Evolutionary conservation across 2,113 vertebrate genomes (phyloP).

Genomic region (Acanthochromis polyacanthus): DNA sequence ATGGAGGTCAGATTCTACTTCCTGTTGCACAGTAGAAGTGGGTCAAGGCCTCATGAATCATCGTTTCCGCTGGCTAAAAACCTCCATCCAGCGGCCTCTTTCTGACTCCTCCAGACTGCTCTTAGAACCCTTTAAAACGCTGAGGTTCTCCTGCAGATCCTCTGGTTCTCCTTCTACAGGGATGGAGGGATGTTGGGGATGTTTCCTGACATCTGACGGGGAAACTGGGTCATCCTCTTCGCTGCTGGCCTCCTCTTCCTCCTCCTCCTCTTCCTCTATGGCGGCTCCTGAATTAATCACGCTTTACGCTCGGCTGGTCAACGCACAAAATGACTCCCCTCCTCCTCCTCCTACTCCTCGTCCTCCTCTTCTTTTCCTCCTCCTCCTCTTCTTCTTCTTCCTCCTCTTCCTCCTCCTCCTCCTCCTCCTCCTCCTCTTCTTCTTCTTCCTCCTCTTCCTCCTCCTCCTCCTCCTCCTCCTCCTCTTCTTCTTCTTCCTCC

Average conservation of each 20-base stretch:
- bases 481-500: not conserved
- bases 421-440: not conserved
- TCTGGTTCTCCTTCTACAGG: constrained; percentile 18
- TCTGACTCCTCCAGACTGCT: too few relatives aligned
- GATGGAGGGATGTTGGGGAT: constrained; percentile 59
- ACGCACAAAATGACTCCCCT: constrained; percentile 81
- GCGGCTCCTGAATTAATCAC: constrained; percentile 94
- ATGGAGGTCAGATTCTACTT: constrained; percentile 37
- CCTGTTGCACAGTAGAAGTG: constrained; percentile 69
- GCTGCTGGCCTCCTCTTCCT: constrained; percentile 89
- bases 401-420: not conserved
- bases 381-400: not conserved
- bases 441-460: not conserved
- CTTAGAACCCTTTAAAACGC: too few relatives aligned
- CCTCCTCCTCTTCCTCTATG: constrained; percentile 84
- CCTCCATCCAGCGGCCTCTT: constrained; percentile 25
- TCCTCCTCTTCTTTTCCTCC: too few relatives aligned
- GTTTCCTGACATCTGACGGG: constrained; percentile 84
- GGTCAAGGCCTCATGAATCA: constrained; percentile 79
- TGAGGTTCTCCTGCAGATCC: too few relatives aligned
- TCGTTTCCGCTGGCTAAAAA: constrained; percentile 55
- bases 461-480: not conserved
- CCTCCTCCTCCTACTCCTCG: not conserved
- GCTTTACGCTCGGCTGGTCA: constrained; percentile 90
- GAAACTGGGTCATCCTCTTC: constrained; percentile 94